Percentiles rank a stretch among this genome's conserved stretches.
Evolutionary conservation across 2,888 invertebrate species (phyloP).

Genomic region (Tipula confusa): DNA sequence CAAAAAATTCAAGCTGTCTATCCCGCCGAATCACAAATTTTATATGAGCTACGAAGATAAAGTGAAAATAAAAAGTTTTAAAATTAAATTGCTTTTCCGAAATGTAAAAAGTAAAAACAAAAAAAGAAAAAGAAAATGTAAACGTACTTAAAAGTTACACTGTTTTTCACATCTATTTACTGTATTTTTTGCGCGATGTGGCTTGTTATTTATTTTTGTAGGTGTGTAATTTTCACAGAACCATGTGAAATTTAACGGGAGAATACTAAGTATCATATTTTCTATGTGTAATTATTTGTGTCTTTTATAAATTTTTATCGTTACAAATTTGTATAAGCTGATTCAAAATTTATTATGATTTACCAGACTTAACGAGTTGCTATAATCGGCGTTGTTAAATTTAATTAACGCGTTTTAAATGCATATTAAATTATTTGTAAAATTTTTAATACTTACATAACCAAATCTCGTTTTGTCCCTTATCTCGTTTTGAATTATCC

Average conservation of each 20-base stretch:
- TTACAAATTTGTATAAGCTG: too few species aligned
- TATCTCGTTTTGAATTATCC: too few species aligned
- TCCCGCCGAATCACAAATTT: not conserved
- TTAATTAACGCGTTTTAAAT: too few species aligned
- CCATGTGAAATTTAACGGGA: not conserved
- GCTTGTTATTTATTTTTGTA: not conserved
- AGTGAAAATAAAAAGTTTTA: not conserved
- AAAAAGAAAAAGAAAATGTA: not conserved
- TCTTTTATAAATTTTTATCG: too few species aligned
- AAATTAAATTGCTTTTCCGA: not conserved
- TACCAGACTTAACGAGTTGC: too few species aligned
- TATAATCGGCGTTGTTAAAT: too few species aligned
- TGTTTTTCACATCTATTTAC: not conserved
- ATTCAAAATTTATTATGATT: too few species aligned
- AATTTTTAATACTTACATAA: too few species aligned
- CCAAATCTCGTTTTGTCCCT: too few species aligned
- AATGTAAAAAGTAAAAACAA: not conserved
- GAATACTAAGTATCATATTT: not conserved
- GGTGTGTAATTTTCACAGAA: not conserved
- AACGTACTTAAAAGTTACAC: not conserved
- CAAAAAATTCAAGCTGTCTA: not conserved
- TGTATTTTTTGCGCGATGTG: not conserved
- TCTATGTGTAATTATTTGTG: not conserved
- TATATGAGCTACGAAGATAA: not conserved
- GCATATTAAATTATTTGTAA: too few species aligned